These are phyloP conservation scores for Hypanus sabinus DNA, from an alignment of 2,113 vertebrate species.

Conservation along the genomic window DNA sequence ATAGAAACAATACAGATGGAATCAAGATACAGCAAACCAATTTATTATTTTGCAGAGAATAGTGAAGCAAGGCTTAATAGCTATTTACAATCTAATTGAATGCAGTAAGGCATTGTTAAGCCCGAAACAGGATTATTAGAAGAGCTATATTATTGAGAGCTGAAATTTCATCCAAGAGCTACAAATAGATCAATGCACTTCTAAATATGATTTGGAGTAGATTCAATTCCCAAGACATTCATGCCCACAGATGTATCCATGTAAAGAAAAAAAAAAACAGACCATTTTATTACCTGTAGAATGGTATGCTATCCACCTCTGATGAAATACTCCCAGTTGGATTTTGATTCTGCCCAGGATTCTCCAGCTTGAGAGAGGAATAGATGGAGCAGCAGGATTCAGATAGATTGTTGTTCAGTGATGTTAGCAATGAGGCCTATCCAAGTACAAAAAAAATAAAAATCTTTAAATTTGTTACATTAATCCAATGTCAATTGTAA, in stretches of 20 bases:
- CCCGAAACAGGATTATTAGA: neutral
- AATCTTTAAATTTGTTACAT: neutral
- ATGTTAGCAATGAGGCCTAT: neutral
- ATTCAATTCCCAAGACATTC: neutral
- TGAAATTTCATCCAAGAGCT: too few relatives aligned
- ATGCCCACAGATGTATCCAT: too few relatives aligned
- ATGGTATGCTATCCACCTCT: neutral
- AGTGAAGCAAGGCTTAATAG: neutral
- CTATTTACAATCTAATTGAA: neutral
- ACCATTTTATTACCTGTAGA: slow-evolving; percentile 12
- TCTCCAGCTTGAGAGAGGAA: neutral
- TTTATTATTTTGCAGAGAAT: neutral
- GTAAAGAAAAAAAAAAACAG: too few relatives aligned
- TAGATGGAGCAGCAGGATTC: neutral
- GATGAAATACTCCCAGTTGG: neutral
- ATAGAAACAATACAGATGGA: neutral
- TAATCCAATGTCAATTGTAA: neutral
- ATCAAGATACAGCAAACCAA: neutral
- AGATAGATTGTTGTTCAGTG: neutral
- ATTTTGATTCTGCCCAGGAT: neutral
- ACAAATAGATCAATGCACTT: neutral
- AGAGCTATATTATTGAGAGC: too few relatives aligned
- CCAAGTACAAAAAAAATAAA: neutral
- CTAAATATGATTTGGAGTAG: neutral
- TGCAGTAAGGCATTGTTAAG: neutral